phyloP scores from a whole-genome alignment of 2,113 vertebrate genomes.

The Tetrao urogallus region DNA sequence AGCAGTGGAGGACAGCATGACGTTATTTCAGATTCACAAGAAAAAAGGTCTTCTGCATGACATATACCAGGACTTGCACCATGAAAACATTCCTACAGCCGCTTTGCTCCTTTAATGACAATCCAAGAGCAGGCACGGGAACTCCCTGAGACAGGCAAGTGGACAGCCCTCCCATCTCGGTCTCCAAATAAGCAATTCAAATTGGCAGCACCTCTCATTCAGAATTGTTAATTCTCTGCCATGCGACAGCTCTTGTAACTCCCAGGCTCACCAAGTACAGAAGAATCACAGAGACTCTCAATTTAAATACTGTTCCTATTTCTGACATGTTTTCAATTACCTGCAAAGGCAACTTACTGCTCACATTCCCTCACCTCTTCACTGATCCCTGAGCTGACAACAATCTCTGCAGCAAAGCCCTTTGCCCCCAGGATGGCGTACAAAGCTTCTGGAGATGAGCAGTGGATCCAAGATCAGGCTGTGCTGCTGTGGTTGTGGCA shows the following conservation, averaged over 20 bases:
- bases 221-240: conserved; percentile 44
- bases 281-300: not conserved
- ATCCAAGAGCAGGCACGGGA: conserved; percentile 11
- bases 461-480: not conserved
- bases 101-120: conserved; percentile 2
- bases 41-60: not conserved
- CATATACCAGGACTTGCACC: not conserved
- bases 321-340: conserved; percentile 19
- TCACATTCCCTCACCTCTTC: not conserved
- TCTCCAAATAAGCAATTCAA: conserved; percentile 55
- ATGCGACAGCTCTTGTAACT: not conserved
- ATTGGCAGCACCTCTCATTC: not conserved
- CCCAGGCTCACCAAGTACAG: conserved; percentile 20
- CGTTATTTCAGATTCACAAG: not conserved
- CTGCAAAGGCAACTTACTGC: not conserved
- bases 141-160: conserved; percentile 45
- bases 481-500: not conserved
- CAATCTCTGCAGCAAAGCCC: not conserved
- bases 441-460: not conserved
- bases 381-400: not conserved
- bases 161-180: conserved; percentile 35
- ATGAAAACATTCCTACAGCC: not conserved
- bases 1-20: not conserved
- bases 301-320: conserved; percentile 7
- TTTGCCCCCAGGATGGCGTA: not conserved